Evolutionary conservation across 2,113 vertebrate species (phyloP).

Genomic region (Sapayoa aenigma): DNA sequence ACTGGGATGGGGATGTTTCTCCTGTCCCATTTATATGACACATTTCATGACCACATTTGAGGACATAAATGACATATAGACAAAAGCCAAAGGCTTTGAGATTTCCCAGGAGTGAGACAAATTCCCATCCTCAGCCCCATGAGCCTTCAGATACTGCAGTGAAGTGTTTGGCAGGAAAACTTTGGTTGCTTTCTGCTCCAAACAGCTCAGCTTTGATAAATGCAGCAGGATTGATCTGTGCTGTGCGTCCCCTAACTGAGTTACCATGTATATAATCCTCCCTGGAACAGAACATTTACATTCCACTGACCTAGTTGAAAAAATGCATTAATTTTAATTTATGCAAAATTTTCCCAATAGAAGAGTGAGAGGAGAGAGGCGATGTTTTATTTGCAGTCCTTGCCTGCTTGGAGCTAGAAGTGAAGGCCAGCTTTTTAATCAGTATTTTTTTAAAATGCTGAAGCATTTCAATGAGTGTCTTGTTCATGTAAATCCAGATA

Average conservation of each 20-base stretch:
- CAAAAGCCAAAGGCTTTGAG: not conserved
- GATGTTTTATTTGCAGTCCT: not conserved
- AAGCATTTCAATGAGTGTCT: not conserved
- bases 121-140: not conserved
- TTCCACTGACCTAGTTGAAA: slow-evolving; percentile 70
- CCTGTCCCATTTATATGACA: not conserved
- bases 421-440: slow-evolving; percentile 43
- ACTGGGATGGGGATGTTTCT: not conserved
- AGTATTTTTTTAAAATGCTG: slow-evolving; percentile 23
- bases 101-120: not conserved
- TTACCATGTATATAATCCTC: slow-evolving; percentile 58
- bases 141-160: not conserved
- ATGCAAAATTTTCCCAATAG: slow-evolving; percentile 54
- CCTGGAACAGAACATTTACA: slow-evolving; percentile 60
- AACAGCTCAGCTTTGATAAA: slow-evolving; percentile 44
- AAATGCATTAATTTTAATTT: slow-evolving; percentile 69
- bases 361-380: slow-evolving; percentile 7
- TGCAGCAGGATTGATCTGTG: slow-evolving; percentile 19
- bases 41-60: not conserved
- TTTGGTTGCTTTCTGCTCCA: slow-evolving; percentile 5
- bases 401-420: slow-evolving; percentile 36
- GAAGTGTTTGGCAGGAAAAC: slow-evolving; percentile 1
- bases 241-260: slow-evolving; percentile 26
- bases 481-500: slow-evolving; percentile 12
- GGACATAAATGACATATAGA: not conserved